phyloP scores from a whole-genome alignment of 2,888 invertebrate genomes.

The Leucania comma region DNA sequence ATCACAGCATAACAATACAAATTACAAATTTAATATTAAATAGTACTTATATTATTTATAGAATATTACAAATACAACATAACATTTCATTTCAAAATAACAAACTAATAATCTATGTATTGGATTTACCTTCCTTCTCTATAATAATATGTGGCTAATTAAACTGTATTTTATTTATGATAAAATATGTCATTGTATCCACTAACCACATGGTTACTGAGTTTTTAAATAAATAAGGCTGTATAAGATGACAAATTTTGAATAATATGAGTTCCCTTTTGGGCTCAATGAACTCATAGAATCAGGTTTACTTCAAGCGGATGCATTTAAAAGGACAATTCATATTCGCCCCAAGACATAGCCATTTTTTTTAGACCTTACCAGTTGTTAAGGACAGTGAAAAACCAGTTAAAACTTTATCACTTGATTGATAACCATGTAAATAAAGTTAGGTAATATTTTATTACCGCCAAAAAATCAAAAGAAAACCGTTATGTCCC shows the following conservation, averaged over 20 bases:
- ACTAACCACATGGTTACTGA: background rate
- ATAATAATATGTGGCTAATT: background rate
- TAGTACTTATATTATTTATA: background rate
- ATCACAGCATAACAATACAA: constrained; percentile 8
- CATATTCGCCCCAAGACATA: too few species aligned
- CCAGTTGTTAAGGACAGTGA: background rate
- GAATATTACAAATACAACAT: background rate
- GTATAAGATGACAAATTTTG: background rate
- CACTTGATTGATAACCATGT: constrained; percentile 4
- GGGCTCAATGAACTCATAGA: background rate
- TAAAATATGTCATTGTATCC: background rate
- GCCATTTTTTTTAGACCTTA: background rate
- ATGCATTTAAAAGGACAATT: background rate
- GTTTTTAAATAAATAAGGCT: background rate
- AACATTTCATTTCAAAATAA: background rate
- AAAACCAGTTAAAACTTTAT: background rate
- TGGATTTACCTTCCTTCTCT: background rate
- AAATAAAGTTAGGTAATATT: background rate
- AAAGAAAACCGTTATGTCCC: constrained; percentile 33
- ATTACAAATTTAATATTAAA: constrained; percentile 19
- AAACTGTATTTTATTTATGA: background rate
- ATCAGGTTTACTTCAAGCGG: background rate
- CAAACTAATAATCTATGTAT: background rate
- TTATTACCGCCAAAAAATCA: background rate
- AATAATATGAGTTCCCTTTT: background rate